Evolutionary conservation across 2,888 invertebrate species (phyloP).

Genomic region (Microctonus brassicae): DNA sequence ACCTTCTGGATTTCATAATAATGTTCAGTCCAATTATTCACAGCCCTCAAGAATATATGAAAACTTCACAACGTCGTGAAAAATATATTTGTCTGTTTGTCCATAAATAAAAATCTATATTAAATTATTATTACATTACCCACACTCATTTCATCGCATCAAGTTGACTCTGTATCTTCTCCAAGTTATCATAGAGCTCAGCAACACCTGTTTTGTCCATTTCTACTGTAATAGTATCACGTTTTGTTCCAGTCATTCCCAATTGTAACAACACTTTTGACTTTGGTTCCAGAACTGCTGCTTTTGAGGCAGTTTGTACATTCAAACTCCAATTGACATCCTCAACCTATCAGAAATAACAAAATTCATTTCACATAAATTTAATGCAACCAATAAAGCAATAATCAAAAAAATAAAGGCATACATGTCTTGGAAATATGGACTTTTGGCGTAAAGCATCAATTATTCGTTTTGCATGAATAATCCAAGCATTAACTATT

Average conservation of each 20-base stretch:
- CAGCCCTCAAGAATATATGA: constrained; percentile 46
- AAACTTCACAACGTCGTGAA: constrained; percentile 34
- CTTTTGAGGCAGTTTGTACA: constrained; percentile 60
- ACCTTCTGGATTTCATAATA: constrained; percentile 2
- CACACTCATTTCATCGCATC: constrained; percentile 58
- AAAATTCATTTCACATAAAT: neutral
- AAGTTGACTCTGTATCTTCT: constrained; percentile 62
- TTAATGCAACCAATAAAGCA: neutral
- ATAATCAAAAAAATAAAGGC: neutral
- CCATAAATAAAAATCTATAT: constrained; percentile 37
- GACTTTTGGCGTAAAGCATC: constrained; percentile 56
- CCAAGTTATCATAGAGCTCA: constrained; percentile 58
- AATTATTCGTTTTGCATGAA: constrained; percentile 59
- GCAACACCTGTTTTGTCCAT: constrained; percentile 58
- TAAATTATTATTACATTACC: constrained; percentile 35
- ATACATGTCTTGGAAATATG: constrained; percentile 61
- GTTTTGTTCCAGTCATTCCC: constrained; percentile 50
- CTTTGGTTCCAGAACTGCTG: constrained; percentile 54
- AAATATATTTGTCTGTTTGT: neutral
- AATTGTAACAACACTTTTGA: constrained; percentile 60
- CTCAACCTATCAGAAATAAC: constrained; percentile 49
- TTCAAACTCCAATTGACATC: constrained; percentile 62
- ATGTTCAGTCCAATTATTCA: neutral
- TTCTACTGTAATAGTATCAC: constrained; percentile 57
- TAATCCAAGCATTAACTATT: constrained; percentile 59